Base-by-base conservation (phyloP, 2,797 vertebrate species). In the Sparus aurata region DNA sequence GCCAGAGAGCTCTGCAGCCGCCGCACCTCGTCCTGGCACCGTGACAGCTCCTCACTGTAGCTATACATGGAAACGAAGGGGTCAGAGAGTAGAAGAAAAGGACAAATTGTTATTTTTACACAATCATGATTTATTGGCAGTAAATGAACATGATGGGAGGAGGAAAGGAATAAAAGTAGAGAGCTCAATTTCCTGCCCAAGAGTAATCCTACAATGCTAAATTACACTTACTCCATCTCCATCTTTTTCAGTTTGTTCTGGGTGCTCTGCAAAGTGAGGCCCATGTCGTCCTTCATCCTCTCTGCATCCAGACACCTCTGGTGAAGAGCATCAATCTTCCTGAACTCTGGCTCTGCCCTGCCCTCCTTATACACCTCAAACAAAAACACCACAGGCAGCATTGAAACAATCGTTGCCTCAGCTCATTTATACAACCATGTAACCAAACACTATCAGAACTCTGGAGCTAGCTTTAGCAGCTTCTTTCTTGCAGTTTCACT, bases 301-400 rank as follows among this genome's bases (percentile, higher is more conserved):
- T 99, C 98, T 53, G 96, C 95, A 62, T 94, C 91, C 12, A 99
- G 91, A 69, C 95, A 98, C 75, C 97, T 96, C 83, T 97, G 96
- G 82, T 97, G 96, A 87, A 99, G 95, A 47, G 95, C 95, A 81
- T 99, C 97, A 1, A 97, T 93, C 92, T 96, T 98, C 90, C 94
- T 96, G n/a, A 90, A 93, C 88, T 97, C 96, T 45, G 86, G 94
- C 87, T 97, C 96, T 22, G 92, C 95, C 12, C 84, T 92, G 34
- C 96, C 93, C 73, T 98, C 97, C 82, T 90, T 96, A 80, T 96
- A 97, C 70, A 97, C 81, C 98, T 99, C 69, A 57, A 64, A 75
- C 0, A 72, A 62, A 77, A 73, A 52, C 52, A 69, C 15, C 18
- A 63, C 41, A 55, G 25, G 41, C n/a, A 54, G 46, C 66, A 58